phyloP scores from a whole-genome alignment of 2,113 vertebrate species.

The Heterotis niloticus region DNA sequence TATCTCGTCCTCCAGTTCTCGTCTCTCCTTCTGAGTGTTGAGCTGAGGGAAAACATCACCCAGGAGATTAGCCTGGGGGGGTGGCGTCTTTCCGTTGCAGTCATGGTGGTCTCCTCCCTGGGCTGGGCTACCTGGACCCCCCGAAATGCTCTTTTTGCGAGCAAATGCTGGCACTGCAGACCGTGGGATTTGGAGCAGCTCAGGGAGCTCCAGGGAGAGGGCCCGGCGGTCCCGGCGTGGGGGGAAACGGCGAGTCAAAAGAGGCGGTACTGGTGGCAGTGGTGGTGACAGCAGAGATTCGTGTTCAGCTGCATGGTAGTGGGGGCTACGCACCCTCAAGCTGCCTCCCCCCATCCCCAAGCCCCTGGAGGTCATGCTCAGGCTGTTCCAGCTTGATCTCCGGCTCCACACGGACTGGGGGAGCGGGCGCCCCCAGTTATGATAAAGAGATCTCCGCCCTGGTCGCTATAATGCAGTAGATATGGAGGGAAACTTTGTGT shows the following conservation, averaged over 20 bases:
- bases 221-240: slow-evolving; percentile 74
- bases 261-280: slow-evolving; percentile 42
- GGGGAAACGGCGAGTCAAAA: slow-evolving; percentile 53
- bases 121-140: slow-evolving; percentile 21
- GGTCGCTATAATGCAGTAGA: slow-evolving; percentile 64
- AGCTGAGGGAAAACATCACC: slow-evolving; percentile 91
- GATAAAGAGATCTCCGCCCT: slow-evolving; percentile 70
- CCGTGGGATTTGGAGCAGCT: slow-evolving; percentile 71
- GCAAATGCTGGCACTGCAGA: slow-evolving; percentile 42
- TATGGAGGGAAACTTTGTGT: too few species aligned
- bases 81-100: slow-evolving; percentile 85
- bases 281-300: slow-evolving; percentile 78
- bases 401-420: slow-evolving; percentile 77
- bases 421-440: slow-evolving; percentile 74
- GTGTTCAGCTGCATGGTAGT: slow-evolving; percentile 68
- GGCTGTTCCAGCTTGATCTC: slow-evolving; percentile 91
- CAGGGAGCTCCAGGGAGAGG: slow-evolving; percentile 81
- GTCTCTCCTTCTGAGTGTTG: slow-evolving; percentile 73
- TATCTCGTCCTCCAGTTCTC: slow-evolving; percentile 87
- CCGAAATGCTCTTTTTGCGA: slow-evolving; percentile 65
- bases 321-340: slow-evolving; percentile 71
- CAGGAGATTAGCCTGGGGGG: slow-evolving; percentile 55
- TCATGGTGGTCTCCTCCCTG: slow-evolving; percentile 70
- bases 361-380: slow-evolving; percentile 65
- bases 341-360: slow-evolving; percentile 56